Conservation (phyloP, 2,113 vertebrate genomes). For the Ahaetulla prasina region DNA sequence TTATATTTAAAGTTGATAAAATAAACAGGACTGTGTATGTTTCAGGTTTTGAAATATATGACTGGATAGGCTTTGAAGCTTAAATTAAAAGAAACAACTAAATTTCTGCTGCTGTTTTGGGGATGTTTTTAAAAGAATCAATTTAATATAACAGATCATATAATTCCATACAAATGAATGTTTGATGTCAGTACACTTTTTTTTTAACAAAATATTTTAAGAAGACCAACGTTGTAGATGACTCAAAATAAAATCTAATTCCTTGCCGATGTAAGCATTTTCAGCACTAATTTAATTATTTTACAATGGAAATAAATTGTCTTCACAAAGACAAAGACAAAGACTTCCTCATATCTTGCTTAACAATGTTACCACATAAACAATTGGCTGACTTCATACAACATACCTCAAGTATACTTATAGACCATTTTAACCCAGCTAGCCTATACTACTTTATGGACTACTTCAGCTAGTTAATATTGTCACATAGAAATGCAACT, state of each 20-base stretch:
- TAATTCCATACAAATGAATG: constrained; percentile 7
- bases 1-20: neutral
- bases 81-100: rapidly evolving
- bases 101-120: neutral
- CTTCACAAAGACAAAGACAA: neutral
- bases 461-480: neutral
- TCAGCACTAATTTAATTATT: neutral
- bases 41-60: neutral
- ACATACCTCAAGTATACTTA: neutral
- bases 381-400: neutral
- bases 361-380: neutral
- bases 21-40: neutral
- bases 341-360: neutral
- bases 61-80: neutral
- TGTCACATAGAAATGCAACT: neutral
- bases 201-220: constrained; percentile 12
- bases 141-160: neutral
- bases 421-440: neutral
- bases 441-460: neutral
- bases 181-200: constrained; percentile 12
- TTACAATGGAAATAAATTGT: neutral
- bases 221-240: neutral
- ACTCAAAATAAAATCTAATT: neutral
- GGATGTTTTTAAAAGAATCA: neutral
- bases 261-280: neutral